Conservation (phyloP, 1,140 invertebrate genomes). For the Drosophila nannoptera region DNA sequence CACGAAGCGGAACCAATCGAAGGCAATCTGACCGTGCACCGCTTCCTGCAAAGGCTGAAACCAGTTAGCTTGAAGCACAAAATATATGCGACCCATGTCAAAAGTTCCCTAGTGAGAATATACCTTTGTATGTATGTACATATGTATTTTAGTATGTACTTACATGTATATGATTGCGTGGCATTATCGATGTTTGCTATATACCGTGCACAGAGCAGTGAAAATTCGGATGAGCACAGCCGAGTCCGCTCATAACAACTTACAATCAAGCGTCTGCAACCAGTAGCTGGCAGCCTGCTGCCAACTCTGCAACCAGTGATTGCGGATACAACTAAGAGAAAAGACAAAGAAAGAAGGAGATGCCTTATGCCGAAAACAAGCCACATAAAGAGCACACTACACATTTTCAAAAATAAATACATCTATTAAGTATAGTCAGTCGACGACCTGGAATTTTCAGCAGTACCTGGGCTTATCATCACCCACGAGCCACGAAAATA, state of each 20-base stretch:
- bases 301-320: too few species aligned
- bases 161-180: conserved; percentile 58
- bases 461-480: conserved; percentile 36
- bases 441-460: background rate
- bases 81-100: conserved; percentile 62
- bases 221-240: conserved; percentile 52
- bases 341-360: too few species aligned
- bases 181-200: conserved; percentile 31
- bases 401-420: too few species aligned
- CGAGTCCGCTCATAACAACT: conserved; percentile 61
- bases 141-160: too few species aligned
- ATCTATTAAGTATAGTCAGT: too few species aligned
- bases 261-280: conserved; percentile 67
- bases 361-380: too few species aligned
- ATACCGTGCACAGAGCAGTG: conserved; percentile 38
- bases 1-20: conserved; percentile 13
- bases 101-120: conserved; percentile 43
- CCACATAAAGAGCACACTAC: too few species aligned
- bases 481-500: conserved; percentile 20
- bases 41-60: conserved; percentile 31
- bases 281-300: background rate
- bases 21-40: background rate
- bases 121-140: too few species aligned
- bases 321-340: too few species aligned
- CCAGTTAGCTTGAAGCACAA: conserved; percentile 46